Evolutionary conservation across 1,140 invertebrate genomes (phyloP).

Genomic region (Callitettix versicolor): DNA sequence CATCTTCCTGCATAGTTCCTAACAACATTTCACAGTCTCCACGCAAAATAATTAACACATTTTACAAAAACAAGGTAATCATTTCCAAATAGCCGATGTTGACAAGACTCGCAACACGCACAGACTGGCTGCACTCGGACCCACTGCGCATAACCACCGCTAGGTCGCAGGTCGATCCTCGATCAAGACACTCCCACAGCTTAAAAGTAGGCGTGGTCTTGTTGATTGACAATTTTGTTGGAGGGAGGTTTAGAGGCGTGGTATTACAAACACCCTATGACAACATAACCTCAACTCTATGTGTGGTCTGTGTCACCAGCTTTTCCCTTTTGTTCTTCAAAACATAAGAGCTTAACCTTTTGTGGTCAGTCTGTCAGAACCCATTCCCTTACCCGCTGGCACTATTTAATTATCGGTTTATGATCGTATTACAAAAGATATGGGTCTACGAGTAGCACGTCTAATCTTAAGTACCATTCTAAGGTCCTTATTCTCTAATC

Average conservation of each 20-base stretch:
- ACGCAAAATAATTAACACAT: slow-evolving; percentile 6
- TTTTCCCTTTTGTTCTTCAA: slow-evolving; percentile 11
- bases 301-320: slow-evolving; percentile 13
- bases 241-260: too few species aligned
- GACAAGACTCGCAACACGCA: slow-evolving; percentile 3
- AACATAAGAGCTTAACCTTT: not conserved
- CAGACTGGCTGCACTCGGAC: not conserved
- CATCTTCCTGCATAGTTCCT: slow-evolving; percentile 11
- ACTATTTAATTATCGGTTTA: slow-evolving; percentile 10
- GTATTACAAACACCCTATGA: not conserved
- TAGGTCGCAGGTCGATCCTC: not conserved
- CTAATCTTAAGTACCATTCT: too few species aligned
- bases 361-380: not conserved
- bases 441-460: too few species aligned
- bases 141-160: slow-evolving; percentile 1
- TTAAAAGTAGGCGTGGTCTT: too few species aligned
- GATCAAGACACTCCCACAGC: not conserved
- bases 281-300: not conserved
- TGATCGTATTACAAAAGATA: too few species aligned
- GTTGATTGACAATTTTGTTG: too few species aligned
- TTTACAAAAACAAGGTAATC: not conserved
- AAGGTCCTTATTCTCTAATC: too few species aligned
- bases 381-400: slow-evolving; percentile 1
- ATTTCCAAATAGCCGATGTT: not conserved
- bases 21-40: not conserved